Conservation (phyloP, 2,888 invertebrate genomes). For the Papilio elwesi region DNA sequence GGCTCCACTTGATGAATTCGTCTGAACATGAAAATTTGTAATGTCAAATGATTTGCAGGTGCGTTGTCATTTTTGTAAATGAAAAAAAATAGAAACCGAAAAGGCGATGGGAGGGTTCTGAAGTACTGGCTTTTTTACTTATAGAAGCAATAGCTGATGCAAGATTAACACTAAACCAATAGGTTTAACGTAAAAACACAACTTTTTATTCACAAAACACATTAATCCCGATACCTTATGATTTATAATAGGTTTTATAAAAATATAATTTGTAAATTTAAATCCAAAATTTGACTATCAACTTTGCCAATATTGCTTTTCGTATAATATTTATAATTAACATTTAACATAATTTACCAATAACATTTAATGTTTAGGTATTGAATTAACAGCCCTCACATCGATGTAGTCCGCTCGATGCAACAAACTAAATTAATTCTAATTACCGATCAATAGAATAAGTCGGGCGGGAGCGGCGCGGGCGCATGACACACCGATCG, state of each 20-base stretch:
- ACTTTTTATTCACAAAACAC: background rate
- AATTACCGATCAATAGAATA: conserved; percentile 63
- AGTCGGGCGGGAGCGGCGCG: conserved; percentile 53
- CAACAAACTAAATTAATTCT: conserved; percentile 56
- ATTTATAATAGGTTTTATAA: too few relatives aligned
- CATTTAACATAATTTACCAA: too few relatives aligned
- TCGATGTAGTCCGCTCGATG: conserved; percentile 41
- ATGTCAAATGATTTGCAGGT: background rate
- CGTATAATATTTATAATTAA: too few relatives aligned
- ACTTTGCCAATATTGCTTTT: background rate
- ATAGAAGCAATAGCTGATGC: background rate
- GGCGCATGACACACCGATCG: conserved; percentile 68
- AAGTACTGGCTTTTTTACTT: background rate
- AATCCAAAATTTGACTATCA: background rate
- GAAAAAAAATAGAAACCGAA: background rate
- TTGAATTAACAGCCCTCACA: conserved; percentile 7
- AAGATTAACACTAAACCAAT: too few relatives aligned
- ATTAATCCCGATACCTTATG: background rate
- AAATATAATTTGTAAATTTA: too few relatives aligned
- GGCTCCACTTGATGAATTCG: background rate
- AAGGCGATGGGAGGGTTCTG: too few relatives aligned
- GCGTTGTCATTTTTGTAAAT: background rate
- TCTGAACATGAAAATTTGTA: background rate
- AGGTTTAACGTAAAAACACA: too few relatives aligned
- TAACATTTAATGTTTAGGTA: background rate